A percentile compares a stretch with the other conserved stretches of the same genome.
phyloP scores from a whole-genome alignment of 2,888 invertebrate genomes.

The Campaea margaritaria region DNA sequence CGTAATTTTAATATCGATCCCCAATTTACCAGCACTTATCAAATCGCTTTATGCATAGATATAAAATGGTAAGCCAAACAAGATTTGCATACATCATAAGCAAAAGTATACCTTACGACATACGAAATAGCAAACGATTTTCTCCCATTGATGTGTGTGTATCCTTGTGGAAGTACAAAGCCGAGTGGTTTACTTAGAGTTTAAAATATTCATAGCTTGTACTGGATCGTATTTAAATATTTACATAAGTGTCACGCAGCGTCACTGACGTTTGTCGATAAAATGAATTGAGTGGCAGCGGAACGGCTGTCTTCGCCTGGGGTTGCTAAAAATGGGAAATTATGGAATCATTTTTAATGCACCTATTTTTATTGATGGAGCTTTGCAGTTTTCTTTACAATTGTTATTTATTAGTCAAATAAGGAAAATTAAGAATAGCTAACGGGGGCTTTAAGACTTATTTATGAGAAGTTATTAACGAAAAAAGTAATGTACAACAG shows the following conservation, averaged over 20 bases:
- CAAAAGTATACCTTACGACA: slow-evolving; percentile 65
- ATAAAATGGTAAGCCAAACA: slow-evolving; percentile 65
- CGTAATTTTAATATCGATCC: slow-evolving; percentile 83
- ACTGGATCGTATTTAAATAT: slow-evolving; percentile 86
- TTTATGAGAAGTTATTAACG: too few species aligned
- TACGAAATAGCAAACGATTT: slow-evolving; percentile 60
- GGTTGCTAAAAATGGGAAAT: slow-evolving; percentile 44
- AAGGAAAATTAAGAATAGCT: too few species aligned
- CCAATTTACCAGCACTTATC: slow-evolving; percentile 81
- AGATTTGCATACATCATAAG: slow-evolving; percentile 47
- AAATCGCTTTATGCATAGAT: slow-evolving; percentile 82
- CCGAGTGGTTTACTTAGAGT: slow-evolving; percentile 82
- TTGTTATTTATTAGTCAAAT: too few species aligned
- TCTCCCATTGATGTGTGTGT: slow-evolving; percentile 66
- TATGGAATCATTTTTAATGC: slow-evolving; percentile 25
- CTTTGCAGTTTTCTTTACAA: background rate
- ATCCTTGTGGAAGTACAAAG: slow-evolving; percentile 71
- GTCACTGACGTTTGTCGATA: slow-evolving; percentile 83
- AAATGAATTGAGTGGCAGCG: slow-evolving; percentile 79
- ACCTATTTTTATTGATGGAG: background rate
- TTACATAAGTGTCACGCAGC: slow-evolving; percentile 85
- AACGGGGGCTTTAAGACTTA: too few species aligned
- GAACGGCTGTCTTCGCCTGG: slow-evolving; percentile 44
- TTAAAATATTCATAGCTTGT: slow-evolving; percentile 87
- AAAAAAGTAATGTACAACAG: too few species aligned